phyloP scores from a whole-genome alignment of 1,140 invertebrate species.

The Whitmania pigra region DNA sequence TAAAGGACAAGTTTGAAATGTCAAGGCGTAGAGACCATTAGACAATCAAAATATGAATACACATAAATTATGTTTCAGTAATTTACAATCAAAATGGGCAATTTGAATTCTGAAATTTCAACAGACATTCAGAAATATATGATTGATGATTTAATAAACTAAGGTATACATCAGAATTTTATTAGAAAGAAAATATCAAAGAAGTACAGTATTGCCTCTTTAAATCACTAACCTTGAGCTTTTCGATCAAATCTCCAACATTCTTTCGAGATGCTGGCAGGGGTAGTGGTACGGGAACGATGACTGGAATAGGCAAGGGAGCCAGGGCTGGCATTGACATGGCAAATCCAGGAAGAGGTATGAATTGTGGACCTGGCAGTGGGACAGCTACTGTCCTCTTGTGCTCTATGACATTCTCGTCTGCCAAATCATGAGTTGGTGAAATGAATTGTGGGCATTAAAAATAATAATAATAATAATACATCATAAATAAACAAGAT shows the following conservation, averaged over 20 bases:
- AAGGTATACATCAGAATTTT: too few species aligned
- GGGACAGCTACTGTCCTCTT: background rate
- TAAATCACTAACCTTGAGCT: background rate
- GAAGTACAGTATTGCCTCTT: too few species aligned
- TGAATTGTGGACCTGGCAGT: background rate
- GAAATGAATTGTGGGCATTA: background rate
- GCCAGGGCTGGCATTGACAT: background rate
- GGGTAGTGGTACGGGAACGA: background rate
- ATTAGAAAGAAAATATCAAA: background rate
- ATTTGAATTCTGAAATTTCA: too few species aligned
- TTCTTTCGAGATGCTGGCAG: background rate
- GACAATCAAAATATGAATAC: too few species aligned
- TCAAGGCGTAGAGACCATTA: too few species aligned
- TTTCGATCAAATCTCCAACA: background rate
- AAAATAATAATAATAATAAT: too few species aligned
- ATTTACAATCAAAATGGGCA: too few species aligned
- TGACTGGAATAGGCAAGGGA: background rate
- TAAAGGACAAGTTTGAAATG: too few species aligned
- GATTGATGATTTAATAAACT: too few species aligned
- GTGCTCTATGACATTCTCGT: constrained; percentile 6
- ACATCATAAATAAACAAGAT: background rate
- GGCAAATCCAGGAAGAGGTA: background rate
- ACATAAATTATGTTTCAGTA: too few species aligned
- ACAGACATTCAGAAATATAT: too few species aligned
- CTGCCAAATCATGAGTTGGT: background rate